Base-by-base conservation (phyloP, 2,888 invertebrate genomes). In the Lasioglossum zephyrum region DNA sequence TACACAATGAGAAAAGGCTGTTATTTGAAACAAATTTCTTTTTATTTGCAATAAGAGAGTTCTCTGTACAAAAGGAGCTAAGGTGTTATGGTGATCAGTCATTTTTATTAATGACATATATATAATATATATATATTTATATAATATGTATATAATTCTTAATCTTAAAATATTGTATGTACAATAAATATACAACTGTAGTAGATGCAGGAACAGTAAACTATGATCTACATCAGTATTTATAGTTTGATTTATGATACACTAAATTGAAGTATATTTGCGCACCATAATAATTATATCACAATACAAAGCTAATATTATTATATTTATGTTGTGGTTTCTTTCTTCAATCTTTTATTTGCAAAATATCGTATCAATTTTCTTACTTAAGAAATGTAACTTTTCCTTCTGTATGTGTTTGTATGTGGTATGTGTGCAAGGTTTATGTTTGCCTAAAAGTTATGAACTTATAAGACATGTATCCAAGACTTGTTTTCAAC, bases 171-270 rank as follows among this genome's bases (percentile, higher is more conserved):
- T 91, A 92, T 87, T 85, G 87, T 95, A 95, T 94, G 93, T 95
- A 95, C 95, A 95, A 90, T 86, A 92, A 93, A 94, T 94, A 92
- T 94, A 95, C 94, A 94, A 77, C 74, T 90, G 84, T 87, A 91
- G 89, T 91, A 92, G 90, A 93, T 89, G 91, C 92, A 95, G 93
- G 93, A 94, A 94, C 94, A 92, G 91, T 93, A 90, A 93, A 91
- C 93, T 93, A 93, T 87, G 85, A 87, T 86, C 90, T 91, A 92
- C 89, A 86, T 79, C 84, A 82, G 69, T 86, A 84, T 82, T 80
- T 80, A 77, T 73, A 82, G 77, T 57, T 86, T 79, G 76, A 86
- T 77, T 87, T 82, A 86, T 74, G 49, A 85, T 85, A 86, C 73
- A 84, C 74, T 86, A 87, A 78, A 85, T 82, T 82, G 77, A 85